Percentiles rank a stretch among this genome's conserved stretches.
These are phyloP conservation scores for Gymnothorax reevesii DNA, from an alignment of 2,797 vertebrate species.

Conservation along the genomic window DNA sequence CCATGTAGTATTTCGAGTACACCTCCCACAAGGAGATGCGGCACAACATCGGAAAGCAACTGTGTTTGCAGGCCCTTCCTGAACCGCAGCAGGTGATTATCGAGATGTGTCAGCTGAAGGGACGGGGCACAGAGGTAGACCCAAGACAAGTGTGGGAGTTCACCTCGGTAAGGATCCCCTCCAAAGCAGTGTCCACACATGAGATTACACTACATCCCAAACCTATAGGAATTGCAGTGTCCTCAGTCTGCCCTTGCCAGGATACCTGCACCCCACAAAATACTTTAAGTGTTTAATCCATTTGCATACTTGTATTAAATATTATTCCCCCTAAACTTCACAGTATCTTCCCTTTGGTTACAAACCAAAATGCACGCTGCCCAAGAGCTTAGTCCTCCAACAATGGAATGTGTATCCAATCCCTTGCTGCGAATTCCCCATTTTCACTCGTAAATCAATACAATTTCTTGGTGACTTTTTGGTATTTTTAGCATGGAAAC, in stretches of 20 bases:
- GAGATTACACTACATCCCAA: not conserved
- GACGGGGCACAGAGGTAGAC: conserved; percentile 73
- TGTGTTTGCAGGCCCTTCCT: conserved; percentile 77
- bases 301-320: not conserved
- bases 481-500: too few relatives aligned
- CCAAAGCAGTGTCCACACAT: not conserved
- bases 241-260: not conserved
- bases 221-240: too few relatives aligned
- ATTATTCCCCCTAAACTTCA: not conserved
- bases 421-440: too few relatives aligned
- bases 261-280: not conserved
- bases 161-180: conserved; percentile 72
- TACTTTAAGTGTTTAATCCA: not conserved
- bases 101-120: conserved; percentile 76
- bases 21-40: conserved; percentile 84
- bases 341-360: not conserved
- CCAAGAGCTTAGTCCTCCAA: not conserved
- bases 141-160: conserved; percentile 85
- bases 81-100: conserved; percentile 66
- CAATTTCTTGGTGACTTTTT: too few relatives aligned
- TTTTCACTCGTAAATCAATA: too few relatives aligned
- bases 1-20: conserved; percentile 90
- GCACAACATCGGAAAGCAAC: conserved; percentile 89
- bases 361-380: not conserved
- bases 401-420: too few relatives aligned